phyloP scores from a whole-genome alignment of 23 tunicate species.

The Ciona savignyi region DNA sequence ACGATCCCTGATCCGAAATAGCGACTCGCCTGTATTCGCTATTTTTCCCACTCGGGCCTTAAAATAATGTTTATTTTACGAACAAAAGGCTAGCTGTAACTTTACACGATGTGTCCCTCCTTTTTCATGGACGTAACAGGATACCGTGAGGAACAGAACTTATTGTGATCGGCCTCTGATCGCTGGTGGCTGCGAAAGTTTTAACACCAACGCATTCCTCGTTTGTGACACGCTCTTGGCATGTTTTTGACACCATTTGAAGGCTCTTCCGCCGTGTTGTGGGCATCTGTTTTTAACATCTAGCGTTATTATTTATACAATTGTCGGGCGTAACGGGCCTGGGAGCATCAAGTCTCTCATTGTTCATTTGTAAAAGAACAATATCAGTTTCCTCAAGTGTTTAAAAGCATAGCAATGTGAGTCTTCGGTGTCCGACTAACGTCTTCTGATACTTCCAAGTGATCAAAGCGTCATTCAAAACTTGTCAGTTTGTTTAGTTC shows the following conservation, averaged over 20 bases:
- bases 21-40: neutral
- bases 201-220: neutral
- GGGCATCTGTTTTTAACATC: neutral
- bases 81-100: neutral
- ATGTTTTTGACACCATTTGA: neutral
- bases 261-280: neutral
- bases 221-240: neutral
- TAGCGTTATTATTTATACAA: neutral
- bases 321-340: neutral
- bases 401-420: neutral
- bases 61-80: neutral
- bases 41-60: neutral
- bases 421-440: neutral
- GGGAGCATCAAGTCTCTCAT: neutral
- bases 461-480: conserved; percentile 1
- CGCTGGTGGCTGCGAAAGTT: neutral
- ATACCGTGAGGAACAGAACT: neutral
- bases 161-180: neutral
- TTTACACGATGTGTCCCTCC: neutral
- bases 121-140: neutral
- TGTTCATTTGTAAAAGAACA: neutral
- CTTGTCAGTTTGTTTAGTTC: conserved; percentile 1
- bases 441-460: neutral
- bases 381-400: neutral
- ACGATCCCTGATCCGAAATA: neutral